Base-by-base conservation (phyloP, 2,888 invertebrate species). In the Azorinus chamasolen region DNA sequence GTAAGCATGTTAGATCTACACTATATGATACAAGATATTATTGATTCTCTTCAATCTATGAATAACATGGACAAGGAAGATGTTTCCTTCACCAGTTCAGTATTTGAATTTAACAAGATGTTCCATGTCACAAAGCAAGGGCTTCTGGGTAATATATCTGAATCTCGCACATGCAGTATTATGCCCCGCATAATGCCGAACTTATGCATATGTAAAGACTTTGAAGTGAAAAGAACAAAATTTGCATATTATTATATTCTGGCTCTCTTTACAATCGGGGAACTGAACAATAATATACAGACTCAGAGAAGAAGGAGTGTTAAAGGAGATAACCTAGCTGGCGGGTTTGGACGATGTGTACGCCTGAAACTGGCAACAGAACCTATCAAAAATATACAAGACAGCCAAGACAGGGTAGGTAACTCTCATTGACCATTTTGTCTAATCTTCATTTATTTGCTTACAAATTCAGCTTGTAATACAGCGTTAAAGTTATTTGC, bases 191-290 rank as follows among this genome's bases (percentile, higher is more conserved):
- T 86, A 25, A 85, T 79, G 75, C 88, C 89, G 4, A 87, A 85
- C 54, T 68, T 87, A 2, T 90, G 90, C 73, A 87, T 90, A n/a
- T 90, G 90, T 73, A 74, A 81, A 57, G 84, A 84, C 14, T 85
- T 83, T 70, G 88, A 86, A 16, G 68, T 61, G 18, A 16, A 64
- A 8, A 62, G 78, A 1, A 54, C 25, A 4, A 84, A 83, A 46
- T 54, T 79, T 50, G 55, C 76, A 0, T 63, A 80, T 48, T 55
- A 84, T 54, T 78, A 65, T 8, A 61, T 89, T 16, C 69, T 87
- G 25, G 88, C 88, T 18, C 79, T 87, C 25, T 83, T 83, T 80
- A 87, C 87, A n/a, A 32, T 87, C 1, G 89, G 87, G 6, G 59
- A 73, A 55, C 59, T 90, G 20, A 89, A 89, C 71, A 85, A 86